Base-by-base conservation (phyloP, 2,888 invertebrate genomes). In the Sussaba pulchella region DNA sequence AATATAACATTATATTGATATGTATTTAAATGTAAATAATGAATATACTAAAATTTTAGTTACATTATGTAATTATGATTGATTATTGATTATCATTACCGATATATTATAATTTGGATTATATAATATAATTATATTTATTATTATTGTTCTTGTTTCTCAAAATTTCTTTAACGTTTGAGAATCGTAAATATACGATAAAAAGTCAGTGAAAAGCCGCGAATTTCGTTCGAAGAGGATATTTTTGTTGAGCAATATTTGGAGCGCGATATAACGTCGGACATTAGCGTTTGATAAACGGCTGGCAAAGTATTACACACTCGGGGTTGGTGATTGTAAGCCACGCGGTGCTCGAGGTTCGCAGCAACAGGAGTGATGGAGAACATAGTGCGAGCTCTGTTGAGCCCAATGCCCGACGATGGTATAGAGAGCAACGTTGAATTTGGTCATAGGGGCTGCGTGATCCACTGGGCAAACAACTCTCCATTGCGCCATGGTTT, bases 391-490 rank as follows among this genome's bases (percentile, higher is more conserved):
- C 61, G 59, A 31, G 31, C 19, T 47, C 19, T 69, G 72, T 67
- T 54, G 47, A 21, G 52, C 59, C 77, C 36, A 57, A 57, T 57
- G 31, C 54, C 64, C 73, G 43, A 67, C 2, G 67, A 39, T 43
- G 52, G 45, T 50, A 31, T 57, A 31, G 57, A 63, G 36, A 70
- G 66, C 74, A 50, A 59, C 63, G 67, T 12, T 78, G 85, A 88
- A 87, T 88, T 88, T 88, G 81, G 84, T 85, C 82, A 87, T 85
- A 85, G 85, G 85, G 86, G 85, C 82, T 74, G 78, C 82, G 84
- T 88, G 86, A 88, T 88, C 88, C 88, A 85, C 83, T 84, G 82
- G 81, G 87, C 87, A 88, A 88, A 88, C 88, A 88, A 85, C 81
- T 85, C 6, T 31, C 31, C 87, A 80, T 83, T 83, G 83, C 85